Percentiles rank a stretch among this genome's conserved stretches.
phyloP scores from a whole-genome alignment of 2,797 vertebrate genomes.

The Mormyrus proboscirostris region DNA sequence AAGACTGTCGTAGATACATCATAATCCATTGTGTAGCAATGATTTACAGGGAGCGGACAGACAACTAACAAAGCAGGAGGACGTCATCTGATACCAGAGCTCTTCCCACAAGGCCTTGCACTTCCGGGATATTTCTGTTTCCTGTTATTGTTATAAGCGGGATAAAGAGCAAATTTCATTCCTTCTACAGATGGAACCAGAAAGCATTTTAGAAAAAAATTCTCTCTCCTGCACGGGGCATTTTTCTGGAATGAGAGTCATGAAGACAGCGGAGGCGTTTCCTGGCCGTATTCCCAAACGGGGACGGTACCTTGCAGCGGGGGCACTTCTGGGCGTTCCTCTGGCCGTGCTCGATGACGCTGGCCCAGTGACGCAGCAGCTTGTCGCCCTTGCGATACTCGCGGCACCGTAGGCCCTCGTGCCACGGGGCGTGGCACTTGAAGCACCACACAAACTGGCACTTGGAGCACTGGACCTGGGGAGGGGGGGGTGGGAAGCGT shows the following conservation, averaged over 20 bases:
- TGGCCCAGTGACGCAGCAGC: conserved; percentile 88
- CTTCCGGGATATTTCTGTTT: conserved; percentile 29
- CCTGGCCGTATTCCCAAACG: not conserved
- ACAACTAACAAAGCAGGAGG: conserved; percentile 7
- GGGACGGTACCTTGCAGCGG: conserved; percentile 74
- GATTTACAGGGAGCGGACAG: conserved; percentile 9
- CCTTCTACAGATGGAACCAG: not conserved
- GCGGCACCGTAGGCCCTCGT: conserved; percentile 89
- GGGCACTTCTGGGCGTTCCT: conserved; percentile 98
- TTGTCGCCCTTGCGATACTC: conserved; percentile 96
- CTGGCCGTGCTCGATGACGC: conserved; percentile 89
- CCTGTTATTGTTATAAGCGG: conserved; percentile 24
- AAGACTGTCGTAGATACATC: not conserved
- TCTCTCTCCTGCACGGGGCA: not conserved
- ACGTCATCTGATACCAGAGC: conserved; percentile 21
- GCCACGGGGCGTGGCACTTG: conserved; percentile 97
- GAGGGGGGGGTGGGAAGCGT: not conserved
- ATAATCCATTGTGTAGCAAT: not conserved
- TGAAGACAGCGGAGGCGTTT: not conserved
- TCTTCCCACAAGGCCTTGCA: conserved; percentile 23
- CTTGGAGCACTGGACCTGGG: conserved; percentile 84
- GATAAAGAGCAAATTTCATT: not conserved
- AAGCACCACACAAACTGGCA: conserved; percentile 99
- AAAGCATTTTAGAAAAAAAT: not conserved
- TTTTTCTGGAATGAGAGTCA: not conserved